Percentiles rank a stretch among this genome's conserved stretches.
Evolutionary conservation across 2,888 invertebrate species (phyloP).

Genomic region (Thyatira batis): DNA sequence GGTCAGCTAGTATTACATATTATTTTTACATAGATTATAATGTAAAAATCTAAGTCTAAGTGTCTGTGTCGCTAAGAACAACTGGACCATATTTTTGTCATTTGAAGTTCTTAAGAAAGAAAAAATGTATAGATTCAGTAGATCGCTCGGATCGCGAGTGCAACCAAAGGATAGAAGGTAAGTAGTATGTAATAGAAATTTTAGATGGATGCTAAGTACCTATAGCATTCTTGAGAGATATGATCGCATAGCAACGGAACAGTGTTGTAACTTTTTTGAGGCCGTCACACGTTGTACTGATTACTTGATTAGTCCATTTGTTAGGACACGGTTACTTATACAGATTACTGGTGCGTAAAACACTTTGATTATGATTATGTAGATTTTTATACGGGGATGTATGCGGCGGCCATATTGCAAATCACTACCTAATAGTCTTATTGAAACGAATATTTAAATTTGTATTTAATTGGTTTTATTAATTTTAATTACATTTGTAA

Average conservation of each 20-base stretch:
- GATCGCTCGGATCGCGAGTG: too few species aligned
- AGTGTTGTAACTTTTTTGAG: conserved; percentile 11
- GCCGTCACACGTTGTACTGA: conserved; percentile 13
- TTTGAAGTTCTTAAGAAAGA: too few species aligned
- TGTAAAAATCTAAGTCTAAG: too few species aligned
- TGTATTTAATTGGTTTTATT: neutral
- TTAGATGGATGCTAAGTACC: too few species aligned
- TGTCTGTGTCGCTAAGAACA: too few species aligned
- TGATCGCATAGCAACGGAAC: conserved; percentile 5
- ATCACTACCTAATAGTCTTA: neutral
- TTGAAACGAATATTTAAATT: neutral
- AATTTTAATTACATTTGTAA: neutral
- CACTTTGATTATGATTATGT: conserved; percentile 22
- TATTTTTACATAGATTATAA: too few species aligned
- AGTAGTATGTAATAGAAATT: too few species aligned
- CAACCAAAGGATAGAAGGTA: too few species aligned
- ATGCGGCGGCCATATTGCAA: neutral
- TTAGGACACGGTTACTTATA: conserved; percentile 14
- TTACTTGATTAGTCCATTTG: conserved; percentile 17
- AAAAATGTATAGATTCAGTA: too few species aligned
- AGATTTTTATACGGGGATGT: conserved; percentile 14
- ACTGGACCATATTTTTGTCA: too few species aligned
- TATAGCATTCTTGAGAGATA: neutral
- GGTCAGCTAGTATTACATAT: too few species aligned
- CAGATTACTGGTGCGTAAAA: conserved; percentile 22